A percentile compares a stretch with the other conserved stretches of the same genome.
Conservation (phyloP, 2,113 vertebrate genomes). For the Otocyon megalotis region DNA sequence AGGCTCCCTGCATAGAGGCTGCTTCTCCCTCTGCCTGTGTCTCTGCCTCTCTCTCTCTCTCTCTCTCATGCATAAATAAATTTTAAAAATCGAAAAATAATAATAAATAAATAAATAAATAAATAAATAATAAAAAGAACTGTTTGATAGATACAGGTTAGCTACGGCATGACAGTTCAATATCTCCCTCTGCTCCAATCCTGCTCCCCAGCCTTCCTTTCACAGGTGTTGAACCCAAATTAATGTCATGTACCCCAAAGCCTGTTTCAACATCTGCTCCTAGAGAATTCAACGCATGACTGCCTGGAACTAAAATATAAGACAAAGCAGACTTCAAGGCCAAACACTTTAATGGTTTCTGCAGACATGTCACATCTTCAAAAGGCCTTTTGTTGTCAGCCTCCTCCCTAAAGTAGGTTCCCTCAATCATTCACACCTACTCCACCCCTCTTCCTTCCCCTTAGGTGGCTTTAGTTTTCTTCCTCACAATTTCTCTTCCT, state of each 20-base stretch:
- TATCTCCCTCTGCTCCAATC: background rate
- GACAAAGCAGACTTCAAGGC: background rate
- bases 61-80: too few species aligned
- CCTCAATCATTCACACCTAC: background rate
- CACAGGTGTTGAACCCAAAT: background rate
- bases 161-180: background rate
- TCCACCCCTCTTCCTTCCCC: background rate
- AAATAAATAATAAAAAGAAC: background rate
- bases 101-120: too few species aligned
- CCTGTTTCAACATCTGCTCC: constrained; percentile 2
- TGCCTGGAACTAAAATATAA: background rate
- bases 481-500: background rate
- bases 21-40: too few species aligned
- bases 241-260: background rate
- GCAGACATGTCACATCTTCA: background rate
- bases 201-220: background rate
- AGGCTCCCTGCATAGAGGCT: too few species aligned
- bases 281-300: background rate
- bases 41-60: too few species aligned
- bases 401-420: background rate
- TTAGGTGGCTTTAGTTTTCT: background rate
- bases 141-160: background rate
- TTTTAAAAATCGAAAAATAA: too few species aligned
- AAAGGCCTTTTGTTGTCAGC: background rate
- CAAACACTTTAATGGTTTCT: background rate